Conservation (phyloP, 2,113 vertebrate genomes). For the Sylvia atricapilla region DNA sequence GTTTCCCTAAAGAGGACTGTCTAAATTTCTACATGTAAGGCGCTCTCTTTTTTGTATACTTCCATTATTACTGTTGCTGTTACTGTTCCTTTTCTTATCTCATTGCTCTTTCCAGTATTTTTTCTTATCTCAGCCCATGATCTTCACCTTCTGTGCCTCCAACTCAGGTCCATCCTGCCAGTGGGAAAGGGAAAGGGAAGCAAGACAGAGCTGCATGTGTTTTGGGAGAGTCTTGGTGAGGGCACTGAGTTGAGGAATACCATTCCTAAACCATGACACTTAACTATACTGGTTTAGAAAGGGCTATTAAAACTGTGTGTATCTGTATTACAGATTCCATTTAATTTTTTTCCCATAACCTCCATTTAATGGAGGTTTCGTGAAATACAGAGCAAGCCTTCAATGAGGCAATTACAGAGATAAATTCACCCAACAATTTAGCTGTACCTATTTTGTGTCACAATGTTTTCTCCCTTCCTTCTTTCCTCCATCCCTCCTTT, state of each 20-base stretch:
- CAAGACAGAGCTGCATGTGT: fast-evolving
- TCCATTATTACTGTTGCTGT: background rate
- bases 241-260: background rate
- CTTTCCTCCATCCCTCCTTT: background rate
- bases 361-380: background rate
- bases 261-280: background rate
- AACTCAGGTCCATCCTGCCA: background rate
- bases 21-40: too few species aligned
- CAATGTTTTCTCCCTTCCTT: background rate
- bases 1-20: background rate
- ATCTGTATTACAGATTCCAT: fast-evolving
- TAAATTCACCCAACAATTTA: background rate
- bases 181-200: background rate
- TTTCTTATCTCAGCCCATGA: background rate
- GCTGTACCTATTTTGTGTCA: background rate
- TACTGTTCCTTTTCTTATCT: background rate
- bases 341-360: background rate
- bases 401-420: background rate
- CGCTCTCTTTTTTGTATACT: too few species aligned
- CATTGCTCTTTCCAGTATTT: background rate
- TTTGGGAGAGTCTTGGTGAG: background rate
- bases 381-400: background rate
- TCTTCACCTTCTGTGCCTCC: background rate
- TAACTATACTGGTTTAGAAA: background rate
- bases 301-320: background rate